phyloP scores from a whole-genome alignment of 2,797 vertebrate genomes.

The Arnoldichthys spilopterus region DNA sequence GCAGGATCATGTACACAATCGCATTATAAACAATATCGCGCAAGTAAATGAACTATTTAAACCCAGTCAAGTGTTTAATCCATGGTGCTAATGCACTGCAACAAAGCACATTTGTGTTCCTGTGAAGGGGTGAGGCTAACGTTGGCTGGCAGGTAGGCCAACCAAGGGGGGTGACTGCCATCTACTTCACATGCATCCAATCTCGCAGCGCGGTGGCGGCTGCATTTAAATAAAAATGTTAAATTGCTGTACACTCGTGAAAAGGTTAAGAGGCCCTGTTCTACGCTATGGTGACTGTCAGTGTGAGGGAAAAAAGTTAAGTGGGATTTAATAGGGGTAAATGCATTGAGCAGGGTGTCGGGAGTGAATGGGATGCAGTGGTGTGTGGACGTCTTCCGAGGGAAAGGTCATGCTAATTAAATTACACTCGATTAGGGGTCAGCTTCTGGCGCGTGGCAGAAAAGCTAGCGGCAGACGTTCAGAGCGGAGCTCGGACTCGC shows the following conservation, averaged over 20 bases:
- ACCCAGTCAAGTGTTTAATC: not conserved
- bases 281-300: slow-evolving; percentile 16
- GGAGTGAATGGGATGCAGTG: slow-evolving; percentile 57
- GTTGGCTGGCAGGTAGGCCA: not conserved
- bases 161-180: not conserved
- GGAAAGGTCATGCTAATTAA: slow-evolving; percentile 78
- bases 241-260: not conserved
- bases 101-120: not conserved
- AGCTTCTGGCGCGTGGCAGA: slow-evolving; percentile 63
- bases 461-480: too few species aligned
- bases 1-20: too few species aligned
- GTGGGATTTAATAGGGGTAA: slow-evolving; percentile 59
- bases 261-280: slow-evolving; percentile 1
- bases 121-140: not conserved
- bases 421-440: slow-evolving; percentile 72
- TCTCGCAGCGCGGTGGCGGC: not conserved
- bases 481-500: too few species aligned
- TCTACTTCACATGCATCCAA: not conserved
- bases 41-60: not conserved
- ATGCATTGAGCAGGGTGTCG: slow-evolving; percentile 56
- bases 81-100: not conserved
- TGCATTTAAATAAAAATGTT: not conserved
- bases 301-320: slow-evolving; percentile 58
- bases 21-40: not conserved
- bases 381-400: slow-evolving; percentile 53